Conservation (phyloP, 2,888 invertebrate genomes). For the Pecten maximus region DNA sequence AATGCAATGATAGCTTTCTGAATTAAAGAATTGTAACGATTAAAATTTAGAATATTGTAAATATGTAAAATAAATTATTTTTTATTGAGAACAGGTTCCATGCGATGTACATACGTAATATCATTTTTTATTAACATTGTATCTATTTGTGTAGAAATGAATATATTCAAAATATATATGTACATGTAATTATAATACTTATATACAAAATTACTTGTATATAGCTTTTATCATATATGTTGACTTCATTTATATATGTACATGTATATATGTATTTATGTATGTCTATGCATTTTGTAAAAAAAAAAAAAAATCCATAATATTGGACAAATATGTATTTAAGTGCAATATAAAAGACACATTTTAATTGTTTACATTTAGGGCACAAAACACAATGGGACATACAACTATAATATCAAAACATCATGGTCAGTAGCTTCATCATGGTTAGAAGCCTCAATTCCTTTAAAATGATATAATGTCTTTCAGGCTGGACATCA, state of each 20-base stretch:
- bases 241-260: background rate
- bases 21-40: background rate
- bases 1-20: background rate
- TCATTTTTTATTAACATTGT: background rate
- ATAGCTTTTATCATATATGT: background rate
- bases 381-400: background rate
- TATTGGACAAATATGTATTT: slow-evolving; percentile 24
- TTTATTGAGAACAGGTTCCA: background rate
- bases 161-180: background rate
- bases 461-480: too few relatives aligned
- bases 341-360: slow-evolving; percentile 3
- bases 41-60: background rate
- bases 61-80: slow-evolving; percentile 35
- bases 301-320: background rate
- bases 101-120: background rate
- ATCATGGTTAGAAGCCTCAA: too few relatives aligned
- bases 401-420: too few relatives aligned
- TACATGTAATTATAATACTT: slow-evolving; percentile 10
- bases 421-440: too few relatives aligned
- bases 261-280: background rate
- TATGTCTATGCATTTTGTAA: slow-evolving; percentile 14
- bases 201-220: background rate
- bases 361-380: background rate
- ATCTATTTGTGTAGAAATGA: background rate
- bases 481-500: too few relatives aligned